Percentiles rank a stretch among this genome's conserved stretches.
Conservation (phyloP, 2,797 vertebrate genomes). For the Mormyrops boulengeri region DNA sequence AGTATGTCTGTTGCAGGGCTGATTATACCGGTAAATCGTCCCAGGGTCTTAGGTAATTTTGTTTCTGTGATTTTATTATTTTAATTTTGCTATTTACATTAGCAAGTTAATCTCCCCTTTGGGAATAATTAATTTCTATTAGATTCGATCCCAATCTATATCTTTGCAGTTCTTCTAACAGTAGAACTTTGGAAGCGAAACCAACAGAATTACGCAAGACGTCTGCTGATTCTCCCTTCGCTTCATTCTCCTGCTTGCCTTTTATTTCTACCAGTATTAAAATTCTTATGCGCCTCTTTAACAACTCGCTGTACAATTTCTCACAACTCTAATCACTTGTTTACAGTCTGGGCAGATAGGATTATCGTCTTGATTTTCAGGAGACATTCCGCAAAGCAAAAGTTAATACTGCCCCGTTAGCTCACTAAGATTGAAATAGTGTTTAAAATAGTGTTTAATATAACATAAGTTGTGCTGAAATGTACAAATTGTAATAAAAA, state of each 20-base stretch:
- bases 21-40: neutral
- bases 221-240: neutral
- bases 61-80: neutral
- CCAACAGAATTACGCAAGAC: neutral
- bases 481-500: neutral
- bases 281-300: neutral
- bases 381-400: neutral
- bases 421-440: neutral
- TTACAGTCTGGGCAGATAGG: neutral
- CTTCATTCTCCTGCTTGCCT: neutral
- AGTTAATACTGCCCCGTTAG: neutral
- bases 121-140: conserved; percentile 10
- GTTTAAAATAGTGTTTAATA: neutral
- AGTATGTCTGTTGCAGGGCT: neutral
- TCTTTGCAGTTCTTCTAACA: neutral
- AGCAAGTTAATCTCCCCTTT: neutral
- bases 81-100: conserved; percentile 6
- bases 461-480: neutral
- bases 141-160: neutral
- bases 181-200: neutral
- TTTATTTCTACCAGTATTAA: neutral
- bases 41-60: neutral
- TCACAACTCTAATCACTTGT: neutral
- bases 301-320: neutral
- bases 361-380: neutral